These are phyloP conservation scores for Peromyscus attwateri DNA, from an alignment of 2,797 vertebrate species.

Conservation along the genomic window DNA sequence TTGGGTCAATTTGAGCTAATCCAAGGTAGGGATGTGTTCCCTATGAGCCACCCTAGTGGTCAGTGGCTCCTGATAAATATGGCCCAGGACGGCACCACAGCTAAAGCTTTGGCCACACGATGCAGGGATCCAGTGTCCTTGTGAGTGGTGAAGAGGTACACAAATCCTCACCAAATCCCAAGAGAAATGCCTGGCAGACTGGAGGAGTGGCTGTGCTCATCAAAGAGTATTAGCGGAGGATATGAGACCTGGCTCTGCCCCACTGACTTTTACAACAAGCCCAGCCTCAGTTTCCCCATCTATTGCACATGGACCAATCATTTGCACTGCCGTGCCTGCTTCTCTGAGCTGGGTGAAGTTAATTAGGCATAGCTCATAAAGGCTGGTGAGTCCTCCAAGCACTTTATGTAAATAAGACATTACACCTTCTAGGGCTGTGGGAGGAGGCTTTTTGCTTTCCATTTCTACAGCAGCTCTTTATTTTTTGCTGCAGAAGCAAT, in stretches of 20 bases:
- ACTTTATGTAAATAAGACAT: constrained; percentile 32
- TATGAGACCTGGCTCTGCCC: not conserved
- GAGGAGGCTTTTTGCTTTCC: not conserved
- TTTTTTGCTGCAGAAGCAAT: constrained; percentile 72
- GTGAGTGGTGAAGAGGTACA: not conserved
- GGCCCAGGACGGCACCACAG: not conserved
- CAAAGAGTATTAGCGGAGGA: not conserved
- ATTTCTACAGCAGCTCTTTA: constrained; percentile 39
- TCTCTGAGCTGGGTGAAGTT: not conserved
- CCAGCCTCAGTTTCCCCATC: constrained; percentile 53
- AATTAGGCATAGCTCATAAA: not conserved
- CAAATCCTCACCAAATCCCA: not conserved
- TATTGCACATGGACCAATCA: not conserved
- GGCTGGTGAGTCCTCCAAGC: not conserved
- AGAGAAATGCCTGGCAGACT: not conserved
- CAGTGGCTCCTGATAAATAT: not conserved
- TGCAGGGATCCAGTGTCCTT: not conserved
- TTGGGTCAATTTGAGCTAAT: not conserved
- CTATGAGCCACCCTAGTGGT: not conserved
- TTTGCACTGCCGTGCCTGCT: not conserved
- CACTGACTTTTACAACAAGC: not conserved
- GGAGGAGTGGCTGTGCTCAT: not conserved
- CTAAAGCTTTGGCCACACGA: not conserved
- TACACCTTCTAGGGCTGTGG: not conserved
- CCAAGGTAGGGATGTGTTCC: not conserved